Conservation (phyloP, 2,888 invertebrate genomes). For the Tineola bisselliella region DNA sequence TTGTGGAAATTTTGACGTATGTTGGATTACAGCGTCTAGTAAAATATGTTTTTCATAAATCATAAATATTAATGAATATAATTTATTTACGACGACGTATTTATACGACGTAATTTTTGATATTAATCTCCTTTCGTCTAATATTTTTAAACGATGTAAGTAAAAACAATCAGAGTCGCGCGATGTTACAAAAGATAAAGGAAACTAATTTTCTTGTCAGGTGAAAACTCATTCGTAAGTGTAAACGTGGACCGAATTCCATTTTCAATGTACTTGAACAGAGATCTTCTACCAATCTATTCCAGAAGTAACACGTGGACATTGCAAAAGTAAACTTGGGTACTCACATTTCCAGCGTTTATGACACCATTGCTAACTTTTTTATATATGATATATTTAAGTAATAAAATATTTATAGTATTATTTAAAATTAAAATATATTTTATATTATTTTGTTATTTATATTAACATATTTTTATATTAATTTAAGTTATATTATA, state of each 20-base stretch:
- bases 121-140: no score
- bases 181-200: background rate
- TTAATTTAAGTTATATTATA: no score
- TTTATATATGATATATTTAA: no score
- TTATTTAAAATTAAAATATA: no score
- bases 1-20: background rate
- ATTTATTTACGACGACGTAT: background rate
- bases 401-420: no score
- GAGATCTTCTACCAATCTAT: background rate
- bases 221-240: background rate
- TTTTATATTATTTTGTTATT: no score
- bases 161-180: no score
- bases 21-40: background rate
- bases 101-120: no score
- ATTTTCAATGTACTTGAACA: background rate
- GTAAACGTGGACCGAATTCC: background rate
- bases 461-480: no score
- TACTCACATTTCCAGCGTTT: no score
- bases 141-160: no score
- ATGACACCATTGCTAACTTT: no score
- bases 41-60: background rate
- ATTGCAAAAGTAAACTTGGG: background rate
- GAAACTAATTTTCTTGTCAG: conserved; percentile 5
- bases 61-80: background rate
- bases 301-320: background rate